Evolutionary conservation across 2,888 invertebrate genomes (phyloP), one percentile per base, ranked within the genome.

Genomic region (Epistrophe eligans): DNA sequence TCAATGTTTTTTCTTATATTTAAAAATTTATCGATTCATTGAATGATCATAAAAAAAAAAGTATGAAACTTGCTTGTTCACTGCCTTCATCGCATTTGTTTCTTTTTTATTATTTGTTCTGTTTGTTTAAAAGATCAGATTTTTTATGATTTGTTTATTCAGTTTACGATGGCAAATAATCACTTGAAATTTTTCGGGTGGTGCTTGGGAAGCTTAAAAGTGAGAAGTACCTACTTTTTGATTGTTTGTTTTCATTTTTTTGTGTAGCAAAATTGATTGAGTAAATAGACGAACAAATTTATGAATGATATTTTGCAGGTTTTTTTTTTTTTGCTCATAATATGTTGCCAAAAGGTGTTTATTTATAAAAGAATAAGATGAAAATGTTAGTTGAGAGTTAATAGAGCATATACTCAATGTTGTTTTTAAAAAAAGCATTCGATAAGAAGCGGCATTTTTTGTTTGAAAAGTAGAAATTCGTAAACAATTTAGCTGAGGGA

Each of bases 91-190:
- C 55, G 38, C 74, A 74, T 67, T 76, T 24, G n/a, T 17, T 19
- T 15, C n/a, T 1, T 71, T 40, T 13, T 40, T 15, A n/a, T 1
- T 71, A 32, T 13, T 40, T 45, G 17, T 48, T 17, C 10, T 70
- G 24, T 62, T 74, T 62, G 13, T 11, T 52, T 52, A 60, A 52
- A 57, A 32, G 58, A 70, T 66, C 38, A 52, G 19, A 55, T 81
- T 76, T 55, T 66, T 82, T 77, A 40, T 66, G 70, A 43, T 19
- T 35, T 77, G 64, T 84, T 66, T 72, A 67, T 52, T 67, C 40
- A n/a, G 50, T 55, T 73, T 40, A 73, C 52, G 48, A 60, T 70
- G 19, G 62, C 50, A 73, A 64, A 73, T 35, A 50, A 58, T 66
- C 62, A 48, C 48, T 66, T 66, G 48, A 45, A 66, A 48, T 66